Evolutionary conservation across 2,797 vertebrate species (phyloP), one percentile per base, ranked within the genome.

Genomic region (Heliangelus exortis): DNA sequence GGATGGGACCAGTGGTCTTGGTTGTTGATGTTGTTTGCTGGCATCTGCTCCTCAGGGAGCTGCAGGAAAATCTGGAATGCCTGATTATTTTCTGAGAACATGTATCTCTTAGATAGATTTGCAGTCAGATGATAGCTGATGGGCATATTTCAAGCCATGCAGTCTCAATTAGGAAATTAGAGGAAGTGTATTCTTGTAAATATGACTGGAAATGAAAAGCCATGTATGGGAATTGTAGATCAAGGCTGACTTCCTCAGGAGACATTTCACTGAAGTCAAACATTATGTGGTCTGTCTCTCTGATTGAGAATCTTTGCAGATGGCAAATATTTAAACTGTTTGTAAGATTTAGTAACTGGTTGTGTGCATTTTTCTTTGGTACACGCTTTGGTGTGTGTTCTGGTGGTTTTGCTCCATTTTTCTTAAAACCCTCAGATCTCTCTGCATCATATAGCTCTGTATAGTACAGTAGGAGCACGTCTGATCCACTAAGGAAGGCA

Each of bases 121-220:
- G 75, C 67, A 77, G 58, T 83, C 68, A 41, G 67, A 8, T 55
- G 36, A 65, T 92, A 89, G 65, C 65, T 93, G 87, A 84, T 86
- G 61, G 79, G 83, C 53, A 41, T 87, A 79, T 94, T 96, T 91
- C 67, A 79, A 92, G 20, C 69, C 26, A 7, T 77, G 74, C 29
- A 34, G 65, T 76, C 77, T 91, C 85, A 90, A 15, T 88, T 90
- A 93, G 81, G 71, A 96, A 90, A 77, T 31, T 79, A 87, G 62
- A 91, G 67, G 80, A 90, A 94, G 77, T 36, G 3, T 54, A 76
- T 95, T 90, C 69, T 63, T 88, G 67, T 92, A 91, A 93, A 72
- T 93, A 73, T 33, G 57, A 63, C 59, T 93, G 71, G 80, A 87
- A 93, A 94, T 96, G 79, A 90, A 92, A 92, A 88, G 29, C 50